Conservation (phyloP, 2,888 invertebrate genomes). For the Drosophila quinaria region DNA sequence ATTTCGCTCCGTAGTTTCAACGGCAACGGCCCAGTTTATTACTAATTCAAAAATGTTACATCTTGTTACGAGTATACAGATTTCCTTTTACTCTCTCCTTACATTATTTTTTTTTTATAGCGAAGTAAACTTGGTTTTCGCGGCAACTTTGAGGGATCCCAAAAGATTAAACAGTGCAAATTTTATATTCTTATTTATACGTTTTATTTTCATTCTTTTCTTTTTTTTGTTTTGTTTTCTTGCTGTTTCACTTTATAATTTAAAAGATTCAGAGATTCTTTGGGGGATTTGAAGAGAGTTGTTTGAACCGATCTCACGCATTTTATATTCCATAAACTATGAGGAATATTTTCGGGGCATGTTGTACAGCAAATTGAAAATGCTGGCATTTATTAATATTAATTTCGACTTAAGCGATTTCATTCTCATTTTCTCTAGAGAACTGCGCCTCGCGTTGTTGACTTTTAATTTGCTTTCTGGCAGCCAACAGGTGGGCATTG, state of each 20-base stretch:
- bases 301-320: conserved; percentile 45
- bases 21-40: conserved; percentile 70
- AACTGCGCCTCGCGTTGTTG: conserved; percentile 58
- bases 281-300: conserved; percentile 47
- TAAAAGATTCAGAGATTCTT: conserved; percentile 59
- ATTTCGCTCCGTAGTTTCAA: conserved; percentile 56
- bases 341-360: conserved; percentile 8
- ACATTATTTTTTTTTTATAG: not conserved
- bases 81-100: not conserved
- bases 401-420: conserved; percentile 65
- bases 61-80: conserved; percentile 62
- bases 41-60: conserved; percentile 78
- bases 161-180: conserved; percentile 60
- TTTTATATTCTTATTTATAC: conserved; percentile 52
- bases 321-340: conserved; percentile 39
- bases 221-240: conserved; percentile 26
- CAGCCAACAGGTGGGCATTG: conserved; percentile 58
- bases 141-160: conserved; percentile 35
- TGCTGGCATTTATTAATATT: conserved; percentile 74
- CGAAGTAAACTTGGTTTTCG: conserved; percentile 20
- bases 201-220: conserved; percentile 35
- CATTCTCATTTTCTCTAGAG: conserved; percentile 21
- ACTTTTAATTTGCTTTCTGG: conserved; percentile 71
- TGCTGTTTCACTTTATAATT: conserved; percentile 63
- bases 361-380: conserved; percentile 49